Percentiles rank a stretch among this genome's conserved stretches.
phyloP scores from a whole-genome alignment of 23 tunicate species.

The Trididemnum nubilum region DNA sequence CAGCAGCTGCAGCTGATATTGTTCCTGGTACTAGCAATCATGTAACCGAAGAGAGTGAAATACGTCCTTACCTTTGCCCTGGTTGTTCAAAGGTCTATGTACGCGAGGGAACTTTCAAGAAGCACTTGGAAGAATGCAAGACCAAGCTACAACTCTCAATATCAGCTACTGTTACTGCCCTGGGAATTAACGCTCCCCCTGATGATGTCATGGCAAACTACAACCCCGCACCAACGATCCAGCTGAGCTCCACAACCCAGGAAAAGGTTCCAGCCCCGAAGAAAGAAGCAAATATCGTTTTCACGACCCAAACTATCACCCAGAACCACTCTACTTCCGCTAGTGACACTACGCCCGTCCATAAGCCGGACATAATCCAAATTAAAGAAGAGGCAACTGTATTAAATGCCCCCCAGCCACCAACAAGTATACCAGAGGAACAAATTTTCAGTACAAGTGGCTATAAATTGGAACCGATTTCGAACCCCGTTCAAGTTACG shows the following conservation, averaged over 20 bases:
- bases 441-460: background rate
- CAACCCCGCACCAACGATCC: conserved; percentile 10
- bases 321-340: background rate
- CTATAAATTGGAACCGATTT: background rate
- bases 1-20: conserved; percentile 95
- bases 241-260: conserved; percentile 9
- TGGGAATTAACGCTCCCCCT: conserved; percentile 84
- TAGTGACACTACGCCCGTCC: conserved; percentile 4
- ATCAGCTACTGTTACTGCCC: conserved; percentile 74
- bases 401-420: background rate
- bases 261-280: background rate
- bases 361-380: background rate
- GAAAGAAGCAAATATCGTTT: background rate
- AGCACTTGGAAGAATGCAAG: conserved; percentile 94
- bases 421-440: background rate
- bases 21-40: conserved; percentile 47
- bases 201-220: background rate
- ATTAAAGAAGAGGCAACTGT: background rate
- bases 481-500: background rate
- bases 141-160: conserved; percentile 61
- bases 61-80: conserved; percentile 89
- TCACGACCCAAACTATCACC: background rate
- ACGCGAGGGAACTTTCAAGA: conserved; percentile 92
- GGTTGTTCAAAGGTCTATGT: conserved; percentile 96
- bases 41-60: conserved; percentile 65